Conservation (phyloP, 37 sponge, comb jelly and placozoan genomes). For the Haliclona indistincta region DNA sequence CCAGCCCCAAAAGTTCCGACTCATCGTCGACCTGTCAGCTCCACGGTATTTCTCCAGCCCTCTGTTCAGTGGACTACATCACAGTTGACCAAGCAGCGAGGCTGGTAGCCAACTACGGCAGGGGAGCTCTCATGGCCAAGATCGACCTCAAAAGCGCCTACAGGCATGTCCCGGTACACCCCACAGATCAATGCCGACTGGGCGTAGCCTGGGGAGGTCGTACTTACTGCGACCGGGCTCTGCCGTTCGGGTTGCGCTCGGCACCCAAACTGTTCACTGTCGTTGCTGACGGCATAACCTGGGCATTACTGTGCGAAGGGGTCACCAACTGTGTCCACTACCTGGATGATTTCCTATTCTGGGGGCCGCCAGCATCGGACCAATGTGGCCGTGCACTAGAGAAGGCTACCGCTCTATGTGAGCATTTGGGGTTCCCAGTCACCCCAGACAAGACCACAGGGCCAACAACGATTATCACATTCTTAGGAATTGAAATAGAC, state of each 20-base stretch:
- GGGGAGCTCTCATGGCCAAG: conserved; percentile 9
- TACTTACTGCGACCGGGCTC: not conserved
- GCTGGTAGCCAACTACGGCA: conserved; percentile 1
- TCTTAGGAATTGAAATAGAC: too few relatives aligned
- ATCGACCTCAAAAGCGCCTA: too few relatives aligned
- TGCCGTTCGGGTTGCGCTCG: conserved; percentile 38
- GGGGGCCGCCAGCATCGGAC: conserved; percentile 15
- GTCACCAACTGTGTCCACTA: conserved; percentile 5
- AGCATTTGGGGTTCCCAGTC: conserved; percentile 14
- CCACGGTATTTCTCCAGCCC: conserved; percentile 12
- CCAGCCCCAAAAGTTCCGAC: conserved; percentile 14
- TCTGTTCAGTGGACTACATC: conserved; percentile 27
- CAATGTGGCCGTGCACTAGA: not conserved
- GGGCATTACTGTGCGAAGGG: not conserved
- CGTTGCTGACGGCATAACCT: conserved; percentile 26
- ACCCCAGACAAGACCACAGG: conserved; percentile 20
- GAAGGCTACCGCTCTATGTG: not conserved
- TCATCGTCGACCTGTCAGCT: conserved; percentile 25
- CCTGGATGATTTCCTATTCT: too few relatives aligned
- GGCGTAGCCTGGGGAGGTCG: not conserved
- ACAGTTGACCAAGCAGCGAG: conserved; percentile 16
- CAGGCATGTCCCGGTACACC: too few relatives aligned
- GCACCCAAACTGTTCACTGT: too few relatives aligned
- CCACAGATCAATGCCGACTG: conserved; percentile 1
- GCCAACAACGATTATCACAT: conserved; percentile 16